These are phyloP conservation scores for Drosophila lowei DNA, from an alignment of 1,140 invertebrate genomes.

Conservation along the genomic window DNA sequence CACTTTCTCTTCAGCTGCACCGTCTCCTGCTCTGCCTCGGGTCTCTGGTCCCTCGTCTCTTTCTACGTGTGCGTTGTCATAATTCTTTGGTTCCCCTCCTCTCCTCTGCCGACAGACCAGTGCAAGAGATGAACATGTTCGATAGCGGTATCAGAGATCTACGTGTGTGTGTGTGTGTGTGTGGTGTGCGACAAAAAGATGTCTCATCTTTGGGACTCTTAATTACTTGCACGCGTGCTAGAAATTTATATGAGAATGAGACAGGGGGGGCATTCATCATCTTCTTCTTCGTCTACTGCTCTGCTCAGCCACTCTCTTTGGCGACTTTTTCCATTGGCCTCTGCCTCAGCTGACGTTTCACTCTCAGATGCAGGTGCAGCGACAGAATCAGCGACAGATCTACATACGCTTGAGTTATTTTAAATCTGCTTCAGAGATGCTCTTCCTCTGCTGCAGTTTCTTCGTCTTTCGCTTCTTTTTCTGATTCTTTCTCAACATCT, in stretches of 20 bases:
- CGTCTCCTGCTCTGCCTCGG: not conserved
- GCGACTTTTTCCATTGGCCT: not conserved
- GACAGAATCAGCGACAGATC: not conserved
- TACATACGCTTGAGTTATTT: constrained; percentile 31
- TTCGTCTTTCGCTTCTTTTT: too few relatives aligned
- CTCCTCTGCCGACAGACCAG: constrained; percentile 9
- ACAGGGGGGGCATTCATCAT: constrained; percentile 12
- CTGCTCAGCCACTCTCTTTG: not conserved
- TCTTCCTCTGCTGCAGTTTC: constrained; percentile 4
- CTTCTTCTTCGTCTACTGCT: not conserved
- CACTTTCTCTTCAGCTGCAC: constrained; percentile 55
- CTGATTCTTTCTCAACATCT: constrained; percentile 4
- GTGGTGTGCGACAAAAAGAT: constrained; percentile 56
- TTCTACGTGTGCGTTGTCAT: constrained; percentile 42
- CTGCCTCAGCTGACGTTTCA: constrained; percentile 10
- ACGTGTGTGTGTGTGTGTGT: constrained; percentile 15
- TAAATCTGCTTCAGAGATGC: constrained; percentile 34
- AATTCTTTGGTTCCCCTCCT: constrained; percentile 41
- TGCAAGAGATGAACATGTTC: constrained; percentile 71
- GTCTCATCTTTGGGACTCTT: constrained; percentile 71
- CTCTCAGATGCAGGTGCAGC: constrained; percentile 47
- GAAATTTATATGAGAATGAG: constrained; percentile 63
- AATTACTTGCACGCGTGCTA: constrained; percentile 80
- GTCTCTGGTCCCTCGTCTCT: constrained; percentile 3
- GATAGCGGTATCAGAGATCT: constrained; percentile 71